A percentile compares a stretch with the other conserved stretches of the same genome.
These are phyloP conservation scores for Puffinus mauretanicus DNA, from an alignment of 2,113 vertebrate species.

Conservation along the genomic window DNA sequence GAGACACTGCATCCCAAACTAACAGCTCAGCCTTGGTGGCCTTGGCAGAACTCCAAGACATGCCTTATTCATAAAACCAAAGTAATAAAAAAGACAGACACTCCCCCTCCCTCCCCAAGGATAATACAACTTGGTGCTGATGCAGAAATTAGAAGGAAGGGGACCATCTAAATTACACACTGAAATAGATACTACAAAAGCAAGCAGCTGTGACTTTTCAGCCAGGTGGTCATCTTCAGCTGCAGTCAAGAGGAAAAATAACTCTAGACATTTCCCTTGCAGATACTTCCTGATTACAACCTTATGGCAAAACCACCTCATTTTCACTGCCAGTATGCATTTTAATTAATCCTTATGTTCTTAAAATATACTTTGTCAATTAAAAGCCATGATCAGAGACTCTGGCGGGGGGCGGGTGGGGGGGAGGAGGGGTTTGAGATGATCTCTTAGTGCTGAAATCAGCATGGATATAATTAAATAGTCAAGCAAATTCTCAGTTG, in stretches of 20 bases:
- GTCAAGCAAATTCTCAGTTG: not conserved
- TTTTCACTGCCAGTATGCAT: not conserved
- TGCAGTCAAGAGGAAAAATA: slow-evolving; percentile 22
- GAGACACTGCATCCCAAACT: not conserved
- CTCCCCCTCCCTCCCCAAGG: not conserved
- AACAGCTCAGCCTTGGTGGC: slow-evolving; percentile 3
- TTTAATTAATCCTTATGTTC: slow-evolving; percentile 21
- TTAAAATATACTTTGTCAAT: not conserved
- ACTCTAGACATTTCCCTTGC: not conserved
- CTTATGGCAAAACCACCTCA: not conserved
- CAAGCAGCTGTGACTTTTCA: slow-evolving; percentile 45
- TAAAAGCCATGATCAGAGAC: not conserved
- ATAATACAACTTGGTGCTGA: not conserved
- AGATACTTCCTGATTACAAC: slow-evolving; percentile 28
- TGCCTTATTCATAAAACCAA: not conserved
- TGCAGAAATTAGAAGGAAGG: slow-evolving; percentile 13
- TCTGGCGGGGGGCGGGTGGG: not conserved
- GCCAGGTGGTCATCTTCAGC: slow-evolving; percentile 47
- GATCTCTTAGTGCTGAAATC: not conserved
- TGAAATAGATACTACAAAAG: slow-evolving; percentile 1
- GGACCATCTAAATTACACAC: slow-evolving; percentile 1
- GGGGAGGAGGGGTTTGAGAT: not conserved
- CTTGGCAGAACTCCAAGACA: not conserved
- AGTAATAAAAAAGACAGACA: not conserved
- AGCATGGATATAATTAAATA: not conserved